Conservation (phyloP, 2,888 invertebrate species). For the Thereva unica region DNA sequence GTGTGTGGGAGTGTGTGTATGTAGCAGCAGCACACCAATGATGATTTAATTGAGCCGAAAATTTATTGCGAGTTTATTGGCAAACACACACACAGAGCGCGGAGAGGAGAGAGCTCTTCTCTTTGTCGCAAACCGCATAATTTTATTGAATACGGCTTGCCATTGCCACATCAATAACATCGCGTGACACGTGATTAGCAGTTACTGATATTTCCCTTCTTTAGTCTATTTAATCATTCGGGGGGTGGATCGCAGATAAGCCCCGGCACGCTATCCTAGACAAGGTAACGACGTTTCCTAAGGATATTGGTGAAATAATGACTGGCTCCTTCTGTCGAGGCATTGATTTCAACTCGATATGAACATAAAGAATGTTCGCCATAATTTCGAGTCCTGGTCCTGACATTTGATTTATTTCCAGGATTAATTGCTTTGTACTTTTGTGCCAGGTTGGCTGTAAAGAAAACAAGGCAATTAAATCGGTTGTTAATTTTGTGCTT, state of each 20-base stretch:
- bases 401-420: too few relatives aligned
- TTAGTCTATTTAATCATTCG: slow-evolving; percentile 27
- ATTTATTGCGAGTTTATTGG: slow-evolving; percentile 28
- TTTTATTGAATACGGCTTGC: slow-evolving; percentile 20
- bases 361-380: too few relatives aligned
- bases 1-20: too few relatives aligned
- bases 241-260: slow-evolving; percentile 9
- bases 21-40: too few relatives aligned
- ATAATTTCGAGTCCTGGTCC: too few relatives aligned
- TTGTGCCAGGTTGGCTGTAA: too few relatives aligned
- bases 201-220: slow-evolving; percentile 31
- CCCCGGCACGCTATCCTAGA: slow-evolving; percentile 14
- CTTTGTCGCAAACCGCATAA: slow-evolving; percentile 13
- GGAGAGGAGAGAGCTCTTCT: too few relatives aligned
- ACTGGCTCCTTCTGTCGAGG: slow-evolving; percentile 6
- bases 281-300: slow-evolving; percentile 9
- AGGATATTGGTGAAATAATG: slow-evolving; percentile 29
- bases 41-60: neutral
- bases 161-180: slow-evolving; percentile 25
- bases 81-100: slow-evolving; percentile 11
- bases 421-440: too few relatives aligned
- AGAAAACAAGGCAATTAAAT: too few relatives aligned
- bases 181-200: slow-evolving; percentile 33
- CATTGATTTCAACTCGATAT: too few relatives aligned
- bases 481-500: too few relatives aligned